Percentiles rank a stretch among this genome's conserved stretches.
Evolutionary conservation across 2,113 vertebrate species (phyloP).

Genomic region (Peromyscus leucopus): DNA sequence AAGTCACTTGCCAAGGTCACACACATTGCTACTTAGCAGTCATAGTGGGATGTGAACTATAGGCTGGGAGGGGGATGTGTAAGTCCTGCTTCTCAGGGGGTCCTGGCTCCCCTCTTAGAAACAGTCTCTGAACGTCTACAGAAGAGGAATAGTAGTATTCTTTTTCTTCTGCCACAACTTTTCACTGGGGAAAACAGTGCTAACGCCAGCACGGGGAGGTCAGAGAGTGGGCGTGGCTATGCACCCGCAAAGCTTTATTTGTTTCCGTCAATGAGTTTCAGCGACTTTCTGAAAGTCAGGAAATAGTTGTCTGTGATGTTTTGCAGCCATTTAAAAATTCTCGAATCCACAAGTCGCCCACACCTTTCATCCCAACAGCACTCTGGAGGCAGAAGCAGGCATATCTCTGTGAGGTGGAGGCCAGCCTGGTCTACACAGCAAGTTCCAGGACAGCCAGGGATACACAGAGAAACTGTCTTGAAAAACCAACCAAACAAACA

Average conservation of each 20-base stretch:
- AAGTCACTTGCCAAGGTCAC: conserved; percentile 4
- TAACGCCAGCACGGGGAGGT: background rate
- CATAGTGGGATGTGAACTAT: background rate
- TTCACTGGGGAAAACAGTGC: background rate
- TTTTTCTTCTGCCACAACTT: background rate
- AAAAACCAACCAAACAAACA: background rate
- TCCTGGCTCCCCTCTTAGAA: background rate
- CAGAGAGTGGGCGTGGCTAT: background rate
- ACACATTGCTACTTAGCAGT: background rate
- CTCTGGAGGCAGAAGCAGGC: background rate
- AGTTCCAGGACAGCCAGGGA: background rate
- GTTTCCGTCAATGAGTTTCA: background rate
- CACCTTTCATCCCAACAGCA: background rate
- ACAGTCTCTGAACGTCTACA: background rate
- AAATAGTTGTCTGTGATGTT: background rate
- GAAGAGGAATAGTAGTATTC: background rate
- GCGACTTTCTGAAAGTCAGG: background rate
- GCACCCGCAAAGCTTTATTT: conserved; percentile 54
- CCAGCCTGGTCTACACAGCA: background rate
- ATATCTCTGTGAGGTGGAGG: background rate
- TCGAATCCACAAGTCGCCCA: background rate
- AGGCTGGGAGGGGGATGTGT: background rate
- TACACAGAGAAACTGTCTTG: background rate
- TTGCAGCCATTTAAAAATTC: background rate
- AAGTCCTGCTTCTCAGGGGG: background rate